These are phyloP conservation scores for Eriocheir sinensis DNA, from an alignment of 1,140 invertebrate genomes.

Conservation along the genomic window DNA sequence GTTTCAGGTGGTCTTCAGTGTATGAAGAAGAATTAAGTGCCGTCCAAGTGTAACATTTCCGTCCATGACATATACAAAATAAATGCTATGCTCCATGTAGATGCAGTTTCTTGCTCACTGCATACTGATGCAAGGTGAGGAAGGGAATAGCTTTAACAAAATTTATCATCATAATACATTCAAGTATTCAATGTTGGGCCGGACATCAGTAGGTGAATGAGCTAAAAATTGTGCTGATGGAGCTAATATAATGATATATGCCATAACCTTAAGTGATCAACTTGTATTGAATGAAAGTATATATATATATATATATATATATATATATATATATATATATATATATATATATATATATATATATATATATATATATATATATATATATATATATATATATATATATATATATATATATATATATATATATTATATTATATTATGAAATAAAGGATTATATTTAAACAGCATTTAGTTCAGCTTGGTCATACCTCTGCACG, in stretches of 20 bases:
- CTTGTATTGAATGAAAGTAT: no score
- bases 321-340: background rate
- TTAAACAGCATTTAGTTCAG: background rate
- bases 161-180: no score
- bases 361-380: constrained; percentile 45
- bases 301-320: background rate
- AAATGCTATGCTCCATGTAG: background rate
- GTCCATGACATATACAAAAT: background rate
- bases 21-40: background rate
- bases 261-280: no score
- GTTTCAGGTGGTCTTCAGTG: background rate
- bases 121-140: no score
- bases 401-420: constrained; percentile 29
- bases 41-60: constrained; percentile 13
- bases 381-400: constrained; percentile 45
- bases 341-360: constrained; percentile 12
- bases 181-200: no score
- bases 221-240: no score
- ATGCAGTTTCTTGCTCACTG: no score
- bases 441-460: no score
- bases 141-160: no score
- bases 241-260: no score
- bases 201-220: no score
- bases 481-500: no score
- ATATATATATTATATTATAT: constrained; percentile 35